Evolutionary conservation across 2,113 vertebrate genomes (phyloP).

Genomic region (Apodemus speciosus): DNA sequence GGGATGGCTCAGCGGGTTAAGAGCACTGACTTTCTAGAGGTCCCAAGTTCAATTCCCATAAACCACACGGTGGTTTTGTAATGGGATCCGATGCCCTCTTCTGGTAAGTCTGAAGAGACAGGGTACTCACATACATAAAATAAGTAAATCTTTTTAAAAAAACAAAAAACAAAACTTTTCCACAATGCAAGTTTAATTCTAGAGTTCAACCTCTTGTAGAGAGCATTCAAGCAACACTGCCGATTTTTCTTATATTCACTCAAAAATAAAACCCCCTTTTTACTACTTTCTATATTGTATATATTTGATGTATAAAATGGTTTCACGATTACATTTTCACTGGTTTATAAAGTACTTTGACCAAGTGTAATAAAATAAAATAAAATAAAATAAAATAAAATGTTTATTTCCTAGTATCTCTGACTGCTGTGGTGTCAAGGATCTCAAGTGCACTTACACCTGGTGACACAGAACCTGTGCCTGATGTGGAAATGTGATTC

Average conservation of each 20-base stretch:
- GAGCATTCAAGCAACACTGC: conserved; percentile 23
- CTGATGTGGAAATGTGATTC: background rate
- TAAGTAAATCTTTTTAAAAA: no score
- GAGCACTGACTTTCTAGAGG: no score
- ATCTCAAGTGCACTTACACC: background rate
- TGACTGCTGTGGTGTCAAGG: background rate
- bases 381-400: background rate
- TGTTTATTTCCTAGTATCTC: conserved; percentile 20
- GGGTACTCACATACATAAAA: no score
- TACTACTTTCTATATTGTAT: background rate
- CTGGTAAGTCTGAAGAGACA: no score
- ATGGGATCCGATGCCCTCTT: no score
- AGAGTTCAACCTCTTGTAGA: background rate
- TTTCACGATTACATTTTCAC: background rate
- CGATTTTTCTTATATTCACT: conserved; percentile 7
- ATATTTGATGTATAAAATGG: background rate
- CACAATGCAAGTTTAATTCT: background rate
- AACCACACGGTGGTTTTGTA: no score
- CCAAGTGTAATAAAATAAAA: background rate
- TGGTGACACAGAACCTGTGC: background rate
- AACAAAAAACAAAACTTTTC: background rate
- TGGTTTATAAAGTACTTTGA: background rate
- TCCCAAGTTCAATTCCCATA: no score
- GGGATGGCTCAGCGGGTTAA: no score
- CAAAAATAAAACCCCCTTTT: background rate